Percentiles rank a stretch among this genome's conserved stretches.
Conservation (phyloP, 2,888 invertebrate genomes). For the Atrina japonica region DNA sequence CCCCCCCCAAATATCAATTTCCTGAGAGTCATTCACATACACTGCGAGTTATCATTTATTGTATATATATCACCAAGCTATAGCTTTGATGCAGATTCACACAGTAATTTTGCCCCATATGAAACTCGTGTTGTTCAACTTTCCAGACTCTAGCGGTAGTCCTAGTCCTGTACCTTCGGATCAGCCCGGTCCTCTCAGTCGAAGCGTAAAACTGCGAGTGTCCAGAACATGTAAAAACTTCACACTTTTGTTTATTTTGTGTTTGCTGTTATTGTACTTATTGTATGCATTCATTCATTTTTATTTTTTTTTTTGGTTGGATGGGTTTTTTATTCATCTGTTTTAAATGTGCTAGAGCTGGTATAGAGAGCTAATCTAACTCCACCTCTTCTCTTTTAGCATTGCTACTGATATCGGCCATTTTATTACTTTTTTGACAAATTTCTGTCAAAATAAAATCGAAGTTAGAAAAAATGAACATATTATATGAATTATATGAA, state of each 20-base stretch:
- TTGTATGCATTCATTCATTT: not conserved
- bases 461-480: no score
- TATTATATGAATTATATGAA: no score
- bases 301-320: slow-evolving; percentile 6
- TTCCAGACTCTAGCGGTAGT: slow-evolving; percentile 77
- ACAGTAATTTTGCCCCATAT: no score
- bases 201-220: slow-evolving; percentile 76
- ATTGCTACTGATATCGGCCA: no score
- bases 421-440: no score
- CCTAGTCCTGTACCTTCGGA: slow-evolving; percentile 74
- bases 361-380: not conserved
- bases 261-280: not conserved
- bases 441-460: no score
- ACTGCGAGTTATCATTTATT: no score
- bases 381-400: not conserved
- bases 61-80: no score
- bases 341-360: slow-evolving; percentile 5
- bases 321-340: not conserved
- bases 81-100: no score
- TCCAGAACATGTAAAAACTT: slow-evolving; percentile 76
- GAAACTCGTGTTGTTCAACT: slow-evolving; percentile 22
- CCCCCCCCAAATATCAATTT: no score
- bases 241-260: not conserved
- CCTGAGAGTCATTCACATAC: no score
- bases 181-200: slow-evolving; percentile 76